Evolutionary conservation across 2,797 vertebrate species (phyloP).

Genomic region (Sebastiscus albofasciatus): DNA sequence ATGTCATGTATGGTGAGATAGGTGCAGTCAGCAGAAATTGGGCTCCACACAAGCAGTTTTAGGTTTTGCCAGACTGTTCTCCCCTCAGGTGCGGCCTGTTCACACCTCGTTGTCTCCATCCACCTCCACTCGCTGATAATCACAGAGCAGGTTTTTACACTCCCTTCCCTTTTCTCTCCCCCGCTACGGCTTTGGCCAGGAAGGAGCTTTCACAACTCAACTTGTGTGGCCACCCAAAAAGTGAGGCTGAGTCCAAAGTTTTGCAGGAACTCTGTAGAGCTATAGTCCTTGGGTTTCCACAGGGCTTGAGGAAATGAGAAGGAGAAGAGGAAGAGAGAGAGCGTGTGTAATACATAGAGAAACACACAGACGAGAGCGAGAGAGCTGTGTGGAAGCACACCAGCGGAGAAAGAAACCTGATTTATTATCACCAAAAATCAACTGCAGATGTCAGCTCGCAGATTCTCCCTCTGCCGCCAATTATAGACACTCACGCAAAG

Average conservation of each 20-base stretch:
- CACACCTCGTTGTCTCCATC: conserved; percentile 75
- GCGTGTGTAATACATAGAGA: conserved; percentile 58
- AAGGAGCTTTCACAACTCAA: conserved; percentile 79
- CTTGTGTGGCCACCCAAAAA: conserved; percentile 79
- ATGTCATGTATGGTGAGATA: conserved; percentile 22
- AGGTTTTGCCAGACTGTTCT: conserved; percentile 43
- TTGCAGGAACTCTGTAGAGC: conserved; percentile 63
- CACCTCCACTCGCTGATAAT: conserved; percentile 73
- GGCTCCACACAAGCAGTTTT: conserved; percentile 28
- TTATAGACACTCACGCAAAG: conserved; percentile 86
- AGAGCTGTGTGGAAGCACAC: conserved; percentile 82
- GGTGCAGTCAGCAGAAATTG: conserved; percentile 55
- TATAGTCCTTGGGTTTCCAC: conserved; percentile 72
- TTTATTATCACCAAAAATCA: conserved; percentile 91
- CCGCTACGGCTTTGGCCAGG: conserved; percentile 59
- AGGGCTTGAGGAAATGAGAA: conserved; percentile 74
- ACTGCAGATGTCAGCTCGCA: conserved; percentile 87
- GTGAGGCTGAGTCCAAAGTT: conserved; percentile 56
- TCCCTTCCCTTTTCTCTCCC: conserved; percentile 45
- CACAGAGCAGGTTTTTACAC: conserved; percentile 64
- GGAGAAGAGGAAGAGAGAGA: conserved; percentile 41
- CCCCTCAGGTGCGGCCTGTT: conserved; percentile 68
- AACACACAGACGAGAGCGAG: conserved; percentile 58
- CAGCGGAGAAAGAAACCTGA: conserved; percentile 85
- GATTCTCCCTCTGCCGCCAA: conserved; percentile 87